phyloP scores from a whole-genome alignment of 2,797 vertebrate genomes.

The Acipenser transmontanus region DNA sequence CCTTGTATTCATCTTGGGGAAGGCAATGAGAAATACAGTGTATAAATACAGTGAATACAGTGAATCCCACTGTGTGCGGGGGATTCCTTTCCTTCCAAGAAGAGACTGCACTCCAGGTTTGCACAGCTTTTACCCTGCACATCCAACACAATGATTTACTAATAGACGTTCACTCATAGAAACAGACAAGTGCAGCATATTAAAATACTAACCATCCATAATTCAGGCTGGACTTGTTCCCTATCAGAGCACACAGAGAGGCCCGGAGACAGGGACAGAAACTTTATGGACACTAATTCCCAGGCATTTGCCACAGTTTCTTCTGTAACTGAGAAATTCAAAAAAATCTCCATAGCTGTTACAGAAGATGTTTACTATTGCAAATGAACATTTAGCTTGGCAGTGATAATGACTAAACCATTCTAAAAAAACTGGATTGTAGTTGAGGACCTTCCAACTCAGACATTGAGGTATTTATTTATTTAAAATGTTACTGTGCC shows the following conservation, averaged over 20 bases:
- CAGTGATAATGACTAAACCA: conserved; percentile 32
- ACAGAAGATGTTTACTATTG: conserved; percentile 15
- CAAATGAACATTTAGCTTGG: conserved; percentile 24
- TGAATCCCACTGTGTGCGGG: too few relatives aligned
- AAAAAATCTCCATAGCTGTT: conserved; percentile 19
- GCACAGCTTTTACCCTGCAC: too few relatives aligned
- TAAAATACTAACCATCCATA: conserved; percentile 71
- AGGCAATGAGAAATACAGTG: too few relatives aligned
- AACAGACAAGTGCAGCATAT: conserved; percentile 59
- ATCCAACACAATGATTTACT: conserved; percentile 12
- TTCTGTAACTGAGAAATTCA: conserved; percentile 11
- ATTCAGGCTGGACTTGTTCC: conserved; percentile 45
- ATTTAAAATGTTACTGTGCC: too few relatives aligned
- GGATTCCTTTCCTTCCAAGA: too few relatives aligned
- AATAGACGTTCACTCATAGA: conserved; percentile 58
- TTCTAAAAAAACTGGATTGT: conserved; percentile 2
- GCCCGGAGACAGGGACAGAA: conserved; percentile 21
- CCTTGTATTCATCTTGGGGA: too few relatives aligned
- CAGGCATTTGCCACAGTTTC: conserved; percentile 13
- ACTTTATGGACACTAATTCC: conserved; percentile 18
- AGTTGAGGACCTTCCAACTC: too few relatives aligned
- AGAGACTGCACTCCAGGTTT: too few relatives aligned
- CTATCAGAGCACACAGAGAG: conserved; percentile 15
- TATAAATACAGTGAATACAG: too few relatives aligned
- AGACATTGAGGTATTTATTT: too few relatives aligned